Evolutionary conservation across 2,113 vertebrate genomes (phyloP), one percentile per base, ranked within the genome.

Genomic region (Grammatotria lemairii): DNA sequence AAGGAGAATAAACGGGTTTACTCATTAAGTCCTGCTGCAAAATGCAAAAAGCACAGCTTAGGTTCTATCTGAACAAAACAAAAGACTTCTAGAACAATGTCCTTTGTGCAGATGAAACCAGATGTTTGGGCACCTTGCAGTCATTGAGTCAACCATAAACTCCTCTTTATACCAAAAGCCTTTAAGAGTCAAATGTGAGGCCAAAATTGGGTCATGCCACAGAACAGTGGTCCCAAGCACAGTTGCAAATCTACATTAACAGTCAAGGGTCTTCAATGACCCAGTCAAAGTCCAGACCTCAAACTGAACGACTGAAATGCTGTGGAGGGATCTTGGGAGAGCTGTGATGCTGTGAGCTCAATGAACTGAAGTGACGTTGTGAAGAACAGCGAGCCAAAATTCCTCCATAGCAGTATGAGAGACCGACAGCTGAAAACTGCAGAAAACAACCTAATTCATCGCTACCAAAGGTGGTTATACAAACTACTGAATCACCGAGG

Each of bases 91-190:
- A 35, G 60, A 65, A 38, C 33, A 65, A 13, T 65, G 0, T 65
- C 60, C 60, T 65, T 65, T 65, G 33, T 38, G 5, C 60, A 63
- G 28, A 7, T 33, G 9, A 19, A 19, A 33, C 0, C 58, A 63
- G 16, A 33, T 65, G 31, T 65, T 35, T 65, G 63, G 35, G 1
- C 19, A 65, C 31, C 0, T 63, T 63, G 5, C 58, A 63, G 31
- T 35, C 16, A 19, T 7, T 35, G 16, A 35, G 28, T 11, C 31
- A 31, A 0, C 58, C 58, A 33, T 19, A 9, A 63, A 1, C 58
- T 35, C 0, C 0, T 35, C 6, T n/a, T 11, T 12, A 35, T 35
- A 35, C 17, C 60, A 1, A 31, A 65, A 65, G 17, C 3, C 0
- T 65, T 65, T 19, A 38, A 38, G 3, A 65, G 60, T 65, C 31